Conservation (phyloP, 1,140 invertebrate species). For the Gryon sp. region DNA sequence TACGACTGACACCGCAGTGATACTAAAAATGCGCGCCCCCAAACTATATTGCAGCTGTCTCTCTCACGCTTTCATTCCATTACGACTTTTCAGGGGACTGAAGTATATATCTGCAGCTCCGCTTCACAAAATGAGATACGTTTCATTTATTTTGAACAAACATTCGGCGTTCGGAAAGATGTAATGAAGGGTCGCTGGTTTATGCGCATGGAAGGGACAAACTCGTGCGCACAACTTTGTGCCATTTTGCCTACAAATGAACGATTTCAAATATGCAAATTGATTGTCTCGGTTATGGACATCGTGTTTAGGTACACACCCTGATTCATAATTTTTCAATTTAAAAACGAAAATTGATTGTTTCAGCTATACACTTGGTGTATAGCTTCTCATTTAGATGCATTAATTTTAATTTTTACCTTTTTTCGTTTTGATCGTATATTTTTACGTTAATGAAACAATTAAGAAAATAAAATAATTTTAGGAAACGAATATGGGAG, state of each 20-base stretch:
- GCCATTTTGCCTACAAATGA: constrained; percentile 21
- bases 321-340: no score
- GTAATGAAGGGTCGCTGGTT: constrained; percentile 47
- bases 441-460: no score
- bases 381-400: no score
- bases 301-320: no score
- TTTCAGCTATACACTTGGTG: no score
- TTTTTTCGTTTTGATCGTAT: no score
- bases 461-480: no score
- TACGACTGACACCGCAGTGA: constrained; percentile 55
- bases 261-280: neutral
- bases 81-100: constrained; percentile 27
- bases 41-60: constrained; percentile 1
- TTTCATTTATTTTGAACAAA: constrained; percentile 59
- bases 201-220: constrained; percentile 16
- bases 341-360: no score
- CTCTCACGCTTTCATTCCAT: constrained; percentile 43
- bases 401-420: no score
- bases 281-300: constrained; percentile 1
- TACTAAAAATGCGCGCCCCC: constrained; percentile 51
- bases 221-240: constrained; percentile 18
- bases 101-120: constrained; percentile 13
- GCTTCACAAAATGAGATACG: constrained; percentile 49
- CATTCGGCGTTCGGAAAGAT: constrained; percentile 38
- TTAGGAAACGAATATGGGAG: no score